Percentiles rank a stretch among this genome's conserved stretches.
These are phyloP conservation scores for Hipparchia sbordonii DNA, from an alignment of 2,888 invertebrate genomes.

Conservation along the genomic window DNA sequence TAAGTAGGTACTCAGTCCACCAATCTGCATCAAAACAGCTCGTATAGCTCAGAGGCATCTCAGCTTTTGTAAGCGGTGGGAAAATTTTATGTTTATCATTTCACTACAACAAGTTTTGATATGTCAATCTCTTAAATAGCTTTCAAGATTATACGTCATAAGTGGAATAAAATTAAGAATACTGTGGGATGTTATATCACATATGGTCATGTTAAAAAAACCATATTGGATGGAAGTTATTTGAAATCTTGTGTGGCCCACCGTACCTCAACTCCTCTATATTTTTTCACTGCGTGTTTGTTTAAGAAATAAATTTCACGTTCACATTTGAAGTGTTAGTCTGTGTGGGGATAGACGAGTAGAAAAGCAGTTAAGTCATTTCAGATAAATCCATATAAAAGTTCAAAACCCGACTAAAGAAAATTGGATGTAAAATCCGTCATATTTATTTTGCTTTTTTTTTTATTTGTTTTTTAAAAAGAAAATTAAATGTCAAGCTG, in stretches of 20 bases:
- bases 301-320: conserved; percentile 45
- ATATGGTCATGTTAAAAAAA: not conserved
- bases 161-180: not conserved
- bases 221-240: conserved; percentile 11
- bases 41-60: not conserved
- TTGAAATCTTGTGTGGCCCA: conserved; percentile 31
- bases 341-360: conserved; percentile 37
- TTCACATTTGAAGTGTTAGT: conserved; percentile 44
- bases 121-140: conserved; percentile 14
- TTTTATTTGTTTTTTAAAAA: too few species aligned
- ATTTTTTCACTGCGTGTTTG: conserved; percentile 43
- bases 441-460: too few species aligned
- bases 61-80: not conserved
- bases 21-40: not conserved
- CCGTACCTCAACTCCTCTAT: conserved; percentile 23
- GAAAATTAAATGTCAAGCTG: too few species aligned
- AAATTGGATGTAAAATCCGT: too few species aligned
- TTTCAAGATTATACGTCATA: conserved; percentile 1
- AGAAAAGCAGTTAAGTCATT: conserved; percentile 26
- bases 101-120: not conserved
- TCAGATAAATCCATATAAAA: too few species aligned
- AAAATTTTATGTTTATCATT: conserved; percentile 12
- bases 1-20: not conserved
- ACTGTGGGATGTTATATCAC: not conserved
- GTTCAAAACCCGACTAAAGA: too few species aligned